These are phyloP conservation scores for Chlamydotis undulata DNA, from an alignment of 2,113 vertebrate species.

Conservation along the genomic window DNA sequence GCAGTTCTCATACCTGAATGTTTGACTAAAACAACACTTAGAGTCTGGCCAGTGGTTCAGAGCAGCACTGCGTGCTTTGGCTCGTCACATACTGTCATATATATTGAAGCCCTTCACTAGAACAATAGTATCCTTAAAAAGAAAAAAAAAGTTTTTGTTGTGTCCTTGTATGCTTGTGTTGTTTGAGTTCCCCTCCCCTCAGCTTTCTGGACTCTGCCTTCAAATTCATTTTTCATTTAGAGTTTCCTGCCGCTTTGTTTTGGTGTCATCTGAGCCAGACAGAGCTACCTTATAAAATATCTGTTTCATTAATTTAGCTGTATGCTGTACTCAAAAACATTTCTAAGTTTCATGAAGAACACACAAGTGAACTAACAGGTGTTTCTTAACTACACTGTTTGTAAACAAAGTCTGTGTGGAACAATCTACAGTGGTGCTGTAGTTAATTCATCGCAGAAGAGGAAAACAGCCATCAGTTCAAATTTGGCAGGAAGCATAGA, in stretches of 20 bases:
- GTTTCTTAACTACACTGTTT: neutral
- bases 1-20: neutral
- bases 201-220: neutral
- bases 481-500: neutral
- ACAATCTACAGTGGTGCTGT: neutral
- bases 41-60: neutral
- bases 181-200: neutral
- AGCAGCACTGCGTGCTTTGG: neutral
- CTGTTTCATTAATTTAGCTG: neutral
- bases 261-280: neutral
- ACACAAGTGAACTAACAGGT: neutral
- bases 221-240: neutral
- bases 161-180: neutral
- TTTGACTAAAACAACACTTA: neutral
- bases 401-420: neutral
- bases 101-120: neutral
- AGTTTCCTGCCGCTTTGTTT: neutral
- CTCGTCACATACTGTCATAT: neutral
- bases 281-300: neutral
- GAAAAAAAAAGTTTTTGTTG: neutral
- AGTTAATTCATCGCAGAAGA: neutral
- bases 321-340: neutral
- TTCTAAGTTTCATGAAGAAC: neutral
- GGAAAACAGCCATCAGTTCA: neutral
- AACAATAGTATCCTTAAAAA: neutral